phyloP scores from a whole-genome alignment of 1,140 invertebrate genomes.

The Hypsibius dujardini region DNA sequence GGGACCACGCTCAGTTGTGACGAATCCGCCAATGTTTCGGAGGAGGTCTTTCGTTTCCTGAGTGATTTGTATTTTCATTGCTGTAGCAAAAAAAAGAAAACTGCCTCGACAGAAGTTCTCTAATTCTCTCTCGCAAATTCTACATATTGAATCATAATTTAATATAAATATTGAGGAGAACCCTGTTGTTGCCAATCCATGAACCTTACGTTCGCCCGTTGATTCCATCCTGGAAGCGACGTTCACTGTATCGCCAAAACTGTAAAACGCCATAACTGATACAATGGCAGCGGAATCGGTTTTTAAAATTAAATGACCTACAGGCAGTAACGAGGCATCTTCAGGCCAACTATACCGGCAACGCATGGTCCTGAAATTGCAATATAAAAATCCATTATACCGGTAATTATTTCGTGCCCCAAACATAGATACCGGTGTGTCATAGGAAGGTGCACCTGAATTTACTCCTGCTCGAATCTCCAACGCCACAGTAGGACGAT shows the following conservation, averaged over 20 bases:
- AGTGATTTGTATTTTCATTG: constrained; percentile 63
- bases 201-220: too few relatives aligned
- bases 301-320: constrained; percentile 30
- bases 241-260: constrained; percentile 46
- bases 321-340: constrained; percentile 47
- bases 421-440: background rate
- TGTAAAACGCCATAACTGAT: constrained; percentile 41
- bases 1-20: constrained; percentile 54
- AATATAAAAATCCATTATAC: background rate
- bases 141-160: too few relatives aligned
- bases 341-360: constrained; percentile 46
- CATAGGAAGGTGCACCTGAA: constrained; percentile 35
- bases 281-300: background rate
- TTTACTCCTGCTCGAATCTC: constrained; percentile 43
- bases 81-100: too few relatives aligned
- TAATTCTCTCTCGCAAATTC: too few relatives aligned
- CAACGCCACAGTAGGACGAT: constrained; percentile 39
- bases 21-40: constrained; percentile 56
- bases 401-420: background rate
- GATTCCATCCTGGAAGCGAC: constrained; percentile 40
- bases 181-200: too few relatives aligned
- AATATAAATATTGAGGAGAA: too few relatives aligned
- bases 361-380: constrained; percentile 39
- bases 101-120: too few relatives aligned
- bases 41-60: constrained; percentile 54